phyloP scores from a whole-genome alignment of 2,113 vertebrate genomes.

The Pangasianodon hypophthalmus region DNA sequence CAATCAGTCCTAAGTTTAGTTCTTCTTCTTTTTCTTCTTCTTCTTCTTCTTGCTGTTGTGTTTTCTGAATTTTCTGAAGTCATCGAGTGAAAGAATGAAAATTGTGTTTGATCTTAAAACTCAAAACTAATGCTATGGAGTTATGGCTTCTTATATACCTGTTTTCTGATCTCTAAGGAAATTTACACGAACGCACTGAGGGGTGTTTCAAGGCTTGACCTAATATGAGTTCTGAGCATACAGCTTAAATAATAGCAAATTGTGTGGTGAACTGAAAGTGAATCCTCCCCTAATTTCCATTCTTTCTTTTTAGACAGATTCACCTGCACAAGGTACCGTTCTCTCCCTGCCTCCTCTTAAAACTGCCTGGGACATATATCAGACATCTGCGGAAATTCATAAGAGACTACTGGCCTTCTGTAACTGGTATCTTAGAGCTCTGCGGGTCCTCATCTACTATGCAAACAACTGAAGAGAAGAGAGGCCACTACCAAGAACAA shows the following conservation, averaged over 20 bases:
- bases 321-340: neutral
- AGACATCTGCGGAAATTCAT: slow-evolving; percentile 58
- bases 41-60: neutral
- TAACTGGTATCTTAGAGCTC: slow-evolving; percentile 51
- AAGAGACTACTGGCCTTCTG: slow-evolving; percentile 54
- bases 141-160: neutral
- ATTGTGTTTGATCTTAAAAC: neutral
- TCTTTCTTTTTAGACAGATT: slow-evolving; percentile 33
- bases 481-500: neutral
- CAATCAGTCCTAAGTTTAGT: neutral
- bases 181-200: neutral
- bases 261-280: neutral
- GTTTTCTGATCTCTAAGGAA: neutral
- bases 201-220: neutral
- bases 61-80: no score
- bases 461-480: neutral
- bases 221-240: neutral
- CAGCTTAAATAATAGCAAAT: neutral
- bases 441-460: slow-evolving; percentile 9
- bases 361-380: slow-evolving; percentile 54
- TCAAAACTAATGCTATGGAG: neutral
- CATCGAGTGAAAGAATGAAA: no score
- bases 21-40: neutral
- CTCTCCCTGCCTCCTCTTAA: slow-evolving; percentile 50
- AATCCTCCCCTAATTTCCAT: neutral